These are phyloP conservation scores for Scaptomyza hsui DNA, from an alignment of 1,140 invertebrate species.

Conservation along the genomic window DNA sequence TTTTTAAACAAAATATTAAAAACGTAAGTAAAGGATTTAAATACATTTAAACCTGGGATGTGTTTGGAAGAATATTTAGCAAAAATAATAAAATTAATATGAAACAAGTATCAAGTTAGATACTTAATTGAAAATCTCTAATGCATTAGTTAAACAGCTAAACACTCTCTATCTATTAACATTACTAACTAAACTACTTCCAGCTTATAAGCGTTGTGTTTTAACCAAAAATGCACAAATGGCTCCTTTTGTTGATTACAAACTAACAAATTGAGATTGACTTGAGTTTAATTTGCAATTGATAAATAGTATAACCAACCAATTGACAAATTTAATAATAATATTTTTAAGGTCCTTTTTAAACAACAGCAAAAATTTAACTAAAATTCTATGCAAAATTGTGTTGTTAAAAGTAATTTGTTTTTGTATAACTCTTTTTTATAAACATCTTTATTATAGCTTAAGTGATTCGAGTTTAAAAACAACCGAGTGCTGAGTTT, in stretches of 20 bases:
- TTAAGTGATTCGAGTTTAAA: conserved; percentile 82
- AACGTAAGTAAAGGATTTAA: no score
- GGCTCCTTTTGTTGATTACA: conserved; percentile 82
- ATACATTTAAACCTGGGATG: no score
- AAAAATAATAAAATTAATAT: no score
- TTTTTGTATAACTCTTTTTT: conserved; percentile 71
- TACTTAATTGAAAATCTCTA: no score
- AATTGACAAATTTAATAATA: conserved; percentile 1
- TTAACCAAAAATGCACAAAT: conserved; percentile 33
- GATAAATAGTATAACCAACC: not conserved
- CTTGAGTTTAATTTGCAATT: conserved; percentile 1
- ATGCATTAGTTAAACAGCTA: no score
- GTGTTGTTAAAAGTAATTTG: conserved; percentile 68
- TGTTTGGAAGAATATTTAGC: no score
- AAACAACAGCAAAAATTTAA: conserved; percentile 7
- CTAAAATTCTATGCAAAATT: conserved; percentile 31
- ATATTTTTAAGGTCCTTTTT: conserved; percentile 8
- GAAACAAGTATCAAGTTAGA: no score
- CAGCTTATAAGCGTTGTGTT: conserved; percentile 4
- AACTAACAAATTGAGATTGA: conserved; percentile 58
- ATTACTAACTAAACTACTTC: conserved; percentile 9
- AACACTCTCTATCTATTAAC: not conserved
- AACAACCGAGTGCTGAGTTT: conserved; percentile 77
- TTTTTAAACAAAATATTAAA: no score
- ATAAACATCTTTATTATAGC: conserved; percentile 76